Evolutionary conservation across 92 coral and sea anemone genomes (phyloP), one percentile per base, ranked within the genome.

Genomic region (Actinostola sp.): DNA sequence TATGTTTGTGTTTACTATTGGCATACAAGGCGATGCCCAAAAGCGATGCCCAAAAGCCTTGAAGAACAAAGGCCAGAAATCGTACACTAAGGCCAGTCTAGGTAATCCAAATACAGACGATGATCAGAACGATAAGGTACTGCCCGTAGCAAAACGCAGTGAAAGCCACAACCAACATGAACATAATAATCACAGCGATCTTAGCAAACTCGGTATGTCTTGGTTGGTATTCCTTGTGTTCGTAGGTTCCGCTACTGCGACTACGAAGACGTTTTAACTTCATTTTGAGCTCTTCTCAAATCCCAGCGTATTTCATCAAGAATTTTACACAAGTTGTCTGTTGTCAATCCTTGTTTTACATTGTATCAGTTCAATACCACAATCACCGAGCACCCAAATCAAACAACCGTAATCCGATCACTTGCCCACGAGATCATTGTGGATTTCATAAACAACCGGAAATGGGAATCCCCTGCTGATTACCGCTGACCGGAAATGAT

Each of bases 51-150:
- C n/a, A n/a, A n/a, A n/a, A n/a, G n/a, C n/a, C n/a, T n/a, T n/a
- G n/a, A n/a, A n/a, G n/a, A n/a, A n/a, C n/a, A n/a, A n/a, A n/a
- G n/a, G n/a, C n/a, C n/a, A n/a, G n/a, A n/a, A n/a, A n/a, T n/a
- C n/a, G n/a, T n/a, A n/a, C n/a, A n/a, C n/a, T n/a, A 39, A 14
- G 44, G 44, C 21, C 54, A 48, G 21, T 13, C 31, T 66, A 90
- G 14, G 82, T 82, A 45, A 90, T 90, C 96, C 96, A 90, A 39
- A 90, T 81, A 33, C 83, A 89, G 25, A 90, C 71, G 61, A 90
- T 87, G 39, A 90, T 90, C 66, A 87, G 84, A 34, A 90, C 85
- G 46, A 90, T 87, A 49, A 90, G 66, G 72, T 78, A 87, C 82
- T 90, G 87, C 64, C 76, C 85, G 83, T 79, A 72, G 78, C 77